Evolutionary conservation across 2,797 vertebrate genomes (phyloP).

Genomic region (Cossypha niveicapilla): DNA sequence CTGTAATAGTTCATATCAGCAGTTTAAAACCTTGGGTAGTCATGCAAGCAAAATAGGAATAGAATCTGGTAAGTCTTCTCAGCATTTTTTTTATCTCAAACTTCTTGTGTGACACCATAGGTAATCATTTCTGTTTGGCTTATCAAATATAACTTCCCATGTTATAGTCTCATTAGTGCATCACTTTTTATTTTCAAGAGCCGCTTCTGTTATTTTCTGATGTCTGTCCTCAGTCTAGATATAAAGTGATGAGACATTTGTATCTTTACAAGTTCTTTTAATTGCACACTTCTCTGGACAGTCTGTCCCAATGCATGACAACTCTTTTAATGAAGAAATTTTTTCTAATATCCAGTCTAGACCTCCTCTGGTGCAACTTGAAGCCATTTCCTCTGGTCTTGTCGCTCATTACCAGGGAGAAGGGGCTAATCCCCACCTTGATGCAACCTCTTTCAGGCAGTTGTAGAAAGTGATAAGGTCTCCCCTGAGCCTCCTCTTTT

Average conservation of each 20-base stretch:
- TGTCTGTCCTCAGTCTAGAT: not conserved
- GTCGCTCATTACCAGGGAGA: not conserved
- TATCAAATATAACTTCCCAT: not conserved
- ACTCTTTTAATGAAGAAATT: accelerated
- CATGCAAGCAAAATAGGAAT: not conserved
- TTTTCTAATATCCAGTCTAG: not conserved
- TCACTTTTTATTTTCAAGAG: not conserved
- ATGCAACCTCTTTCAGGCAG: not conserved
- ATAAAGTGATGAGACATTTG: not conserved
- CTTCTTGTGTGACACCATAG: not conserved
- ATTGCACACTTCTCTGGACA: not conserved
- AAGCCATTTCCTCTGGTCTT: not conserved
- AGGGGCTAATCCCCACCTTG: not conserved
- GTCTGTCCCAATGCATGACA: not conserved
- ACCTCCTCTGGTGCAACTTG: not conserved
- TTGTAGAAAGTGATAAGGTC: not conserved
- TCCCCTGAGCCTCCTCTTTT: not conserved
- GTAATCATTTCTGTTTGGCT: not conserved
- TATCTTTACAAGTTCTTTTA: not conserved
- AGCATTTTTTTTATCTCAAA: not conserved
- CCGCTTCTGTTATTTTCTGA: not conserved
- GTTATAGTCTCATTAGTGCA: not conserved
- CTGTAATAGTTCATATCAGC: not conserved
- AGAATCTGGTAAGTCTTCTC: not conserved
- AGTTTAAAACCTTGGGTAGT: not conserved